phyloP scores from a whole-genome alignment of 2,797 vertebrate genomes.

The Eurystomus glaucurus region DNA sequence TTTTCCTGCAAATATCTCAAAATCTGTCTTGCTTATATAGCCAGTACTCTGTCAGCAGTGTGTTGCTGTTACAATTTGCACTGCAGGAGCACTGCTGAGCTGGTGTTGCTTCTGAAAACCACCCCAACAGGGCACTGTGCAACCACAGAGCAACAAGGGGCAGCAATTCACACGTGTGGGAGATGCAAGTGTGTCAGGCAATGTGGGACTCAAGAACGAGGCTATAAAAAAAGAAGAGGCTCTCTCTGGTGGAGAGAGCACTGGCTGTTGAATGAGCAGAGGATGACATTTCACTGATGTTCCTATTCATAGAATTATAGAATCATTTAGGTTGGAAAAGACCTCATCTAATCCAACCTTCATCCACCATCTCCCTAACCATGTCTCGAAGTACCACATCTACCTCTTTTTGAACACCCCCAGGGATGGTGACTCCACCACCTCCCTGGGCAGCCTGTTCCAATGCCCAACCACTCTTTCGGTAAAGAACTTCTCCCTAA shows the following conservation, averaged over 20 bases:
- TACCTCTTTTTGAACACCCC: too few species aligned
- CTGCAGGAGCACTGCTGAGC: not conserved
- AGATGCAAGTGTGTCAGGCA: not conserved
- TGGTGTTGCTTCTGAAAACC: accelerated
- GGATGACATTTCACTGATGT: not conserved
- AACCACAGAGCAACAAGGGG: not conserved
- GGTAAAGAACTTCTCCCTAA: too few species aligned
- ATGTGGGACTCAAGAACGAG: accelerated
- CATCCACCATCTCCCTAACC: too few species aligned
- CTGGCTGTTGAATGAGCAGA: not conserved
- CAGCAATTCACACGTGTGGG: accelerated
- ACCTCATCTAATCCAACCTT: too few species aligned
- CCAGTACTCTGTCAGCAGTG: accelerated
- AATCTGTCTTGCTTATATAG: not conserved
- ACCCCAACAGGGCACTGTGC: not conserved
- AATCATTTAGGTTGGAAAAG: too few species aligned
- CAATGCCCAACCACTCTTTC: too few species aligned
- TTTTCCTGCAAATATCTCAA: not conserved
- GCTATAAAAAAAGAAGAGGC: too few species aligned
- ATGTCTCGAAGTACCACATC: too few species aligned
- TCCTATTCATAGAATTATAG: not conserved
- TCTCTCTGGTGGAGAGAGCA: accelerated
- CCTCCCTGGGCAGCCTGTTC: too few species aligned
- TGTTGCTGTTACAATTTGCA: accelerated
- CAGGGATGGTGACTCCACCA: too few species aligned